Evolutionary conservation across 2,797 vertebrate genomes (phyloP).

Genomic region (Erpetoichthys calabaricus): DNA sequence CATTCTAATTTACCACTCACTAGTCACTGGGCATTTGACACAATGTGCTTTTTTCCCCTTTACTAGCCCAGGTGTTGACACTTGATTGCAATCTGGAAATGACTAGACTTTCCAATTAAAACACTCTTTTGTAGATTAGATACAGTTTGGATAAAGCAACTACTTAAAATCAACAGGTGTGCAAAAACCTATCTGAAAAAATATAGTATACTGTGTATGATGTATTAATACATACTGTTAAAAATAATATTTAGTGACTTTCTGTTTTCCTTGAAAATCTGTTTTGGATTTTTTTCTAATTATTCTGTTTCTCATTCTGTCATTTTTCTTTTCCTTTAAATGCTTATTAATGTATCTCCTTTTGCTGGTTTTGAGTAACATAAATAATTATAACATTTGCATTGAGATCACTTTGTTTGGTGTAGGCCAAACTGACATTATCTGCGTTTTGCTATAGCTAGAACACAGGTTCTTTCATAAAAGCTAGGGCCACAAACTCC

Average conservation of each 20-base stretch:
- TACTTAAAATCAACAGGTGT: conserved; percentile 12
- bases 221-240: background rate
- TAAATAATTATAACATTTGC: no score
- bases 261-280: background rate
- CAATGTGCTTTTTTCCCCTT: conserved; percentile 31
- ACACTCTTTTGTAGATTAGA: conserved; percentile 17
- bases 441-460: no score
- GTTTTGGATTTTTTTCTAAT: background rate
- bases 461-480: no score
- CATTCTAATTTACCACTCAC: conserved; percentile 49
- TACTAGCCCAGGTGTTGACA: conserved; percentile 33
- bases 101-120: conserved; percentile 20
- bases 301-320: background rate
- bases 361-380: no score
- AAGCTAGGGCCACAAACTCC: no score
- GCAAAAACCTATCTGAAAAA: background rate
- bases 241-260: background rate
- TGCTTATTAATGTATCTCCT: conserved; percentile 2
- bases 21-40: conserved; percentile 44
- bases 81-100: conserved; percentile 15
- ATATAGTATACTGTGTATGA: no score
- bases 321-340: conserved; percentile 18
- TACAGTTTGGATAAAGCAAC: conserved; percentile 12
- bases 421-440: no score
- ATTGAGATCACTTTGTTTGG: no score